A percentile compares a stretch with the other conserved stretches of the same genome.
Evolutionary conservation across 2,797 vertebrate genomes (phyloP).

Genomic region (Caiman crocodilus): DNA sequence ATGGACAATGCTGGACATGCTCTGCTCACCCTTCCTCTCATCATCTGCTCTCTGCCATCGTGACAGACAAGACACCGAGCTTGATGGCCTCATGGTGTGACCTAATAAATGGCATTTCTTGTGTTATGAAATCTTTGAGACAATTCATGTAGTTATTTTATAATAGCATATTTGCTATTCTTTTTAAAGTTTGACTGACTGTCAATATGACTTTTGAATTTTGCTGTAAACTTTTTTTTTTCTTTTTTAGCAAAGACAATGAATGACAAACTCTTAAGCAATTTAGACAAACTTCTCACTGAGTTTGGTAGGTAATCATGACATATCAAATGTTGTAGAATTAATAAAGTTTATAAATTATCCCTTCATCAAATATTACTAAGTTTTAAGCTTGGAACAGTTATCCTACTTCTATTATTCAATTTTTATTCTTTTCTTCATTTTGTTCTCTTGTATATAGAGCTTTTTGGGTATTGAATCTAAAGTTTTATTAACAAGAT

Average conservation of each 20-base stretch:
- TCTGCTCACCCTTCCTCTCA: too few species aligned
- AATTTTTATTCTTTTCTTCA: background rate
- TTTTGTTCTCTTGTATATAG: background rate
- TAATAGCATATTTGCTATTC: background rate
- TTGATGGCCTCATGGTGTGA: too few species aligned
- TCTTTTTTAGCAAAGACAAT: slow-evolving; percentile 70
- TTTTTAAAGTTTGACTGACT: slow-evolving; percentile 13
- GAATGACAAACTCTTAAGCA: slow-evolving; percentile 68
- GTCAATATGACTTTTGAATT: background rate
- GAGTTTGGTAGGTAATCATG: slow-evolving; percentile 79
- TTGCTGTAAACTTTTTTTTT: slow-evolving; percentile 3
- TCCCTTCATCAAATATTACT: background rate
- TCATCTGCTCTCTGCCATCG: too few species aligned
- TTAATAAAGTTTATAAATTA: background rate
- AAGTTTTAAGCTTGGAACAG: background rate
- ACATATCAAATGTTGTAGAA: background rate
- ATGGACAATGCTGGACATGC: too few species aligned
- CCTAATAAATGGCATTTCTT: too few species aligned
- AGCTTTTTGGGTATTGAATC: background rate
- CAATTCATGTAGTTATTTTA: background rate
- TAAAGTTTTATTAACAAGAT: background rate
- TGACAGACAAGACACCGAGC: too few species aligned
- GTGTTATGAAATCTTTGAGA: too few species aligned
- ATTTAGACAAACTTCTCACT: slow-evolving; percentile 78
- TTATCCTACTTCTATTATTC: background rate